Percentiles rank a stretch among this genome's conserved stretches.
These are phyloP conservation scores for Eumeta japonica DNA, from an alignment of 1,140 invertebrate species.

Conservation along the genomic window DNA sequence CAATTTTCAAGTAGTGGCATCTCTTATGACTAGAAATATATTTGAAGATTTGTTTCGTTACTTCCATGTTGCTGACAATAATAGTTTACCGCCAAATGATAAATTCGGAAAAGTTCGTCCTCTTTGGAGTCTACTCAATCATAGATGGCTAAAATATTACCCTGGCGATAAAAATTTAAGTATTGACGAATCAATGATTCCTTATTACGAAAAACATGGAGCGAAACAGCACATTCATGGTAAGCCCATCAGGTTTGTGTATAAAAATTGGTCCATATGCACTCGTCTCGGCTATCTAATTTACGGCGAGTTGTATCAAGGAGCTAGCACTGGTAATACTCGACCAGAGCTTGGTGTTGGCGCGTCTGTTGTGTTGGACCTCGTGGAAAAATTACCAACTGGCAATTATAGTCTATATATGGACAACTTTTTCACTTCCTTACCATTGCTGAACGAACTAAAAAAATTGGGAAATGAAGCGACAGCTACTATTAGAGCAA, in stretches of 20 bases:
- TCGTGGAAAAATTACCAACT: conserved; percentile 9
- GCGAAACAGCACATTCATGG: conserved; percentile 17
- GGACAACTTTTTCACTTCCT: too few relatives aligned
- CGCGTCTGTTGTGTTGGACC: conserved; percentile 10
- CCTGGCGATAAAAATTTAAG: neutral
- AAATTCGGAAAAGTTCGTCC: too few relatives aligned
- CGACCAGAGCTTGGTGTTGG: conserved; percentile 14
- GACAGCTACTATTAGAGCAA: too few relatives aligned
- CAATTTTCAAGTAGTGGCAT: neutral
- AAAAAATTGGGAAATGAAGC: too few relatives aligned
- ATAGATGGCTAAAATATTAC: conserved; percentile 3
- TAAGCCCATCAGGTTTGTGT: conserved; percentile 16
- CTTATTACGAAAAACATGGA: conserved; percentile 16
- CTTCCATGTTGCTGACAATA: too few relatives aligned
- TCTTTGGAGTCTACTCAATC: neutral
- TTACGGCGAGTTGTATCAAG: conserved; percentile 13
- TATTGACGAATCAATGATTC: conserved; percentile 16
- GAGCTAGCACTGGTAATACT: conserved; percentile 12
- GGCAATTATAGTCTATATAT: conserved; percentile 8
- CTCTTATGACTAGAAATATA: neutral
- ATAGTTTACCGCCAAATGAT: too few relatives aligned
- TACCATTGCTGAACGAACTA: too few relatives aligned
- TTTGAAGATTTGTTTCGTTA: neutral
- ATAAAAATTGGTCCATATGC: conserved; percentile 13
- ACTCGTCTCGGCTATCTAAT: conserved; percentile 12